Percentiles rank a stretch among this genome's conserved stretches.
Conservation (phyloP, 37 sponge, comb jelly and placozoan genomes). For the Theonella swinhoei region DNA sequence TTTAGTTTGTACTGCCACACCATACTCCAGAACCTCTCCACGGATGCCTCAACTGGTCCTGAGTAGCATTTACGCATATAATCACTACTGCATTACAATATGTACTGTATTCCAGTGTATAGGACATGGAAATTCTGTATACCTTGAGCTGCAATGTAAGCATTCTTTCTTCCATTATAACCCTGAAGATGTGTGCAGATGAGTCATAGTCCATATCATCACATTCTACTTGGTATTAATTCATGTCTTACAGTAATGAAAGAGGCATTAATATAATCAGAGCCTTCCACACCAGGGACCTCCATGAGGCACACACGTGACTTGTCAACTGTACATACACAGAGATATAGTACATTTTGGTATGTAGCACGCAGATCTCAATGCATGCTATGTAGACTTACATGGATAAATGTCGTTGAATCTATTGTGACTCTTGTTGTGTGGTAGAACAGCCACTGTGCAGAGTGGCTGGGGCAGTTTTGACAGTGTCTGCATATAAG, state of each 20-base stretch:
- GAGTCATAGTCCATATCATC: too few species aligned
- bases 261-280: slow-evolving; percentile 11
- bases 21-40: neutral
- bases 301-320: neutral
- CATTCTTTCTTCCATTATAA: neutral
- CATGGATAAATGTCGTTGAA: slow-evolving; percentile 8
- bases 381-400: too few species aligned
- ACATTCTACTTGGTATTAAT: too few species aligned
- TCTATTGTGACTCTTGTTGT: neutral
- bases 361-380: neutral
- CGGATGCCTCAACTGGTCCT: neutral
- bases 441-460: neutral
- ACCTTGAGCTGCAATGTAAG: neutral
- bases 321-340: neutral
- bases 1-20: neutral
- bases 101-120: too few species aligned
- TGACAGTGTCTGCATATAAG: neutral
- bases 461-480: neutral
- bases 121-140: too few species aligned
- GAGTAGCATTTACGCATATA: too few species aligned
- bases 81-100: too few species aligned
- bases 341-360: neutral
- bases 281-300: neutral
- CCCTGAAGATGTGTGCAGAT: too few species aligned
- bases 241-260: slow-evolving; percentile 7